phyloP scores from a whole-genome alignment of 2,888 invertebrate genomes.

The Cerceris ruficornis region DNA sequence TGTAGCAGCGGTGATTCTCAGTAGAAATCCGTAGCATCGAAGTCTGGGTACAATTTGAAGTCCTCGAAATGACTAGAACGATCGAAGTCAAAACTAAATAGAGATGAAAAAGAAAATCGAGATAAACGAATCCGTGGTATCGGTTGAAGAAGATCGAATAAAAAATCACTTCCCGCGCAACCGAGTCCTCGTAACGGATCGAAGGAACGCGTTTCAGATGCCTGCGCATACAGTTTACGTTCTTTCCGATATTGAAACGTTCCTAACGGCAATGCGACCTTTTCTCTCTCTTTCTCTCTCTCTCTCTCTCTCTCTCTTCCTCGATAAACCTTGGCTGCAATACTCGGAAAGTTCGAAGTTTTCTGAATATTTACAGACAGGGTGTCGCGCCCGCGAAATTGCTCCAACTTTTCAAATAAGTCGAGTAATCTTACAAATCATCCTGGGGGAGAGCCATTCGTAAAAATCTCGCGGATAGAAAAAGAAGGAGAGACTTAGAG shows the following conservation, averaged over 20 bases:
- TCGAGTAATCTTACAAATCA: conserved; percentile 73
- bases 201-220: conserved; percentile 10
- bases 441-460: conserved; percentile 2
- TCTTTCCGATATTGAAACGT: conserved; percentile 58
- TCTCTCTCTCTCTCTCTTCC: conserved; percentile 23
- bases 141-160: background rate
- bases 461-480: background rate
- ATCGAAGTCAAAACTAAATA: no score
- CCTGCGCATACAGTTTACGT: conserved; percentile 21
- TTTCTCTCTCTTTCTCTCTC: background rate
- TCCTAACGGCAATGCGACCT: conserved; percentile 50
- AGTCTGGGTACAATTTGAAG: no score
- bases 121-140: background rate
- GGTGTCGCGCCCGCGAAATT: conserved; percentile 66
- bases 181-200: background rate
- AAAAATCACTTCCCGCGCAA: background rate
- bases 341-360: conserved; percentile 68
- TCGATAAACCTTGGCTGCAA: conserved; percentile 56
- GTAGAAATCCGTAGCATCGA: no score
- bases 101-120: background rate
- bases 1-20: no score
- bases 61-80: no score
- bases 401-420: conserved; percentile 79
- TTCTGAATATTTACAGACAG: conserved; percentile 69
- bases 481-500: no score